A percentile compares a stretch with the other conserved stretches of the same genome.
Evolutionary conservation across 1,140 invertebrate species (phyloP).

Genomic region (Augochlora pura): DNA sequence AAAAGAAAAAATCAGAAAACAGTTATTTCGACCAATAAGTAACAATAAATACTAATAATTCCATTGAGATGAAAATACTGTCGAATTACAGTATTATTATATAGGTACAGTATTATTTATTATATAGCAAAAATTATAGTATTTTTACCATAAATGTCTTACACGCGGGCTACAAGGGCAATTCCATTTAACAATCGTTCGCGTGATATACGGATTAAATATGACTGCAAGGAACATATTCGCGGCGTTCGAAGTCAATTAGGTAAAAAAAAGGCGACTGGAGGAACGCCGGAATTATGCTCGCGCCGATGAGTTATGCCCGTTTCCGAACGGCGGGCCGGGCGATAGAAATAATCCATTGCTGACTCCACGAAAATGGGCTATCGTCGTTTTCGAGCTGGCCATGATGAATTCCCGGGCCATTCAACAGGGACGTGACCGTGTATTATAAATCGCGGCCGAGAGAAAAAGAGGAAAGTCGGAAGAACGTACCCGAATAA

Average conservation of each 20-base stretch:
- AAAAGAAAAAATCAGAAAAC: no score
- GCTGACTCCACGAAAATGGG: slow-evolving; percentile 38
- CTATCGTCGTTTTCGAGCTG: slow-evolving; percentile 1
- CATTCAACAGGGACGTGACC: background rate
- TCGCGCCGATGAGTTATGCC: slow-evolving; percentile 31
- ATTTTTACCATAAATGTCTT: no score
- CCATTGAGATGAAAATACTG: no score
- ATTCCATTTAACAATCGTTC: no score
- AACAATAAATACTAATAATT: no score
- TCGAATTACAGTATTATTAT: no score
- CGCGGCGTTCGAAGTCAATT: slow-evolving; percentile 1
- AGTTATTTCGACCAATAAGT: no score
- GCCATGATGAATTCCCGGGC: slow-evolving; percentile 2
- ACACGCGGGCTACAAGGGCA: no score
- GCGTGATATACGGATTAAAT: no score
- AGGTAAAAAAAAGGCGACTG: slow-evolving; percentile 20
- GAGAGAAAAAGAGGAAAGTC: background rate
- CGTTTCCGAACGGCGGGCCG: slow-evolving; percentile 20
- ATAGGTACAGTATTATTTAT: no score
- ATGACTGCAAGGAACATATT: no score
- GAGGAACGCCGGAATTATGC: slow-evolving; percentile 25
- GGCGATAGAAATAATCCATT: slow-evolving; percentile 29
- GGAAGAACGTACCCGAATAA: background rate
- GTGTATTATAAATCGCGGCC: background rate
- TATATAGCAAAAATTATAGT: no score